Evolutionary conservation across 2,113 vertebrate genomes (phyloP).

Genomic region (Rutilus rutilus): DNA sequence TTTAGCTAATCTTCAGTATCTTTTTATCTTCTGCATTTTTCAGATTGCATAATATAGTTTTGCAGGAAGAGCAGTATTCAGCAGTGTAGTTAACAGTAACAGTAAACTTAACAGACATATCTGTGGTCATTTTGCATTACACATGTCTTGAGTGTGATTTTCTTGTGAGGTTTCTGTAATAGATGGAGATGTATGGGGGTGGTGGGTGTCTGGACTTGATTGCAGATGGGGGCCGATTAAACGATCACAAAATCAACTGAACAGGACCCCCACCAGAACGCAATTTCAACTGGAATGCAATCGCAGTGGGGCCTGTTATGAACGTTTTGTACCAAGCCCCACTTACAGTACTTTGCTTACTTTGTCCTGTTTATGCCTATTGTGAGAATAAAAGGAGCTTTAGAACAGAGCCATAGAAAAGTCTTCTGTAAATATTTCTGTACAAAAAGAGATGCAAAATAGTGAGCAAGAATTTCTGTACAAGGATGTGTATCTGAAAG

Average conservation of each 20-base stretch:
- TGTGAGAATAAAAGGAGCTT: neutral
- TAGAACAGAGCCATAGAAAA: neutral
- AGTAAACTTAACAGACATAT: neutral
- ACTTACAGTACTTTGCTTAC: neutral
- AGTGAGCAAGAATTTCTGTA: neutral
- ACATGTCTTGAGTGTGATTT: neutral
- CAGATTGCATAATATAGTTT: no score
- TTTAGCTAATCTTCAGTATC: neutral
- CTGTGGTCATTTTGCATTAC: neutral
- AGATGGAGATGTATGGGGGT: neutral
- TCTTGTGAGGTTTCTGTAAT: neutral
- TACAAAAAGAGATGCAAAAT: neutral
- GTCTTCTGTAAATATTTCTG: neutral
- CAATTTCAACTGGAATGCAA: neutral
- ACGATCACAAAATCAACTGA: neutral
- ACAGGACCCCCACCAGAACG: neutral
- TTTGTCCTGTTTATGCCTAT: neutral
- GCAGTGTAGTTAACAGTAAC: no score
- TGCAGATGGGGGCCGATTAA: neutral
- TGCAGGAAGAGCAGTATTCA: no score
- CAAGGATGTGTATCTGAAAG: neutral
- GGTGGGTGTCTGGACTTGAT: no score
- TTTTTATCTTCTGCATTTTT: no score
- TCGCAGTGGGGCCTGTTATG: neutral
- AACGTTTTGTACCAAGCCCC: neutral